Evolutionary conservation across 2,888 invertebrate species (phyloP), one percentile per base, ranked within the genome.

Genomic region (Drosophila lacicola): DNA sequence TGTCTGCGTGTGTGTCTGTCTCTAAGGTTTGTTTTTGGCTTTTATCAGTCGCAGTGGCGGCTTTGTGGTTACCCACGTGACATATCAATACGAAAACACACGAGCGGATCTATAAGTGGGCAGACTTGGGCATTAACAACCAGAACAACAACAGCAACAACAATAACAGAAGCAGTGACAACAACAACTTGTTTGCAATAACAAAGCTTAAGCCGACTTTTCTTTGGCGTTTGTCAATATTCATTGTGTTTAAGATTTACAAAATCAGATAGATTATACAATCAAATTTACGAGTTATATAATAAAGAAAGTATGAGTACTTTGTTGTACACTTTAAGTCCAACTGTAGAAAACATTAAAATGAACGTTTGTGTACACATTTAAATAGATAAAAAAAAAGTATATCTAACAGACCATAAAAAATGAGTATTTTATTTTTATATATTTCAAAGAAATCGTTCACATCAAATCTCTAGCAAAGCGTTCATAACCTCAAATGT

Each of bases 11-110:
- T 36, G 21, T 54, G 65, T 41, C 53, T 82, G 73, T 74, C 85
- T 87, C 78, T 61, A 66, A 72, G 89, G 73, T 82, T 82, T 82
- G 74, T 60, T 89, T 71, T 83, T 89, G 74, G 89, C 82, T 89
- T 82, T 89, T 80, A 83, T 84, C 82, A 74, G 88, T 72, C 78
- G 82, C 78, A 41, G 74, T 29, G 70, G 78, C 60, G 65, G 89
- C 74, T 86, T 88, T 88, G 82, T 60, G 89, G 89, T 78, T 69
- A 45, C 80, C 68, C 83, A 76, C 88, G 79, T 69, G 65, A 69
- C 66, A 85, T 74, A 78, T 78, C 70, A 74, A 70, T 74, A 70
- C 51, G 68, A 70, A 55, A 70, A 64, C 78, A 19, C 33, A 49
- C 45, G 56, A 46, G 51, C 60, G 53, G 71, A 72, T 71, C 64